phyloP scores from a whole-genome alignment of 2,797 vertebrate genomes.

The Coilia nasus region DNA sequence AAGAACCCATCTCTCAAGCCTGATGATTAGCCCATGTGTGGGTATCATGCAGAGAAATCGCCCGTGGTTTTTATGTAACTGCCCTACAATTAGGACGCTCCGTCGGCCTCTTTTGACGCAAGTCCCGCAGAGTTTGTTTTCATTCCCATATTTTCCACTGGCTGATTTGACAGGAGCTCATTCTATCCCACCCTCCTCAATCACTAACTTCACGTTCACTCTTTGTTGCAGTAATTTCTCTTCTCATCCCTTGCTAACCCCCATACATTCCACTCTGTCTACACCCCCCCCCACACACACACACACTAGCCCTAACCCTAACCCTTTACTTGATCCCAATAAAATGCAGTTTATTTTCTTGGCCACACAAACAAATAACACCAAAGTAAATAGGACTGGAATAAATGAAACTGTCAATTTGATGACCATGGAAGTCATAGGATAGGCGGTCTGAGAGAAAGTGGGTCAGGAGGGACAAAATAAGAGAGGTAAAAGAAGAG shows the following conservation, averaged over 20 bases:
- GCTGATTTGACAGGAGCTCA: constrained; percentile 64
- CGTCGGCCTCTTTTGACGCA: constrained; percentile 55
- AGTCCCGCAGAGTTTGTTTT: constrained; percentile 66
- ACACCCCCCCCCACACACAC: constrained; percentile 41
- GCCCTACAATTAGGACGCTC: constrained; percentile 31
- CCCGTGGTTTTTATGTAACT: constrained; percentile 25
- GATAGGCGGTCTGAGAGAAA: constrained; percentile 47
- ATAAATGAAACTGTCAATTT: constrained; percentile 58
- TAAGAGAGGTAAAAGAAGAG: not conserved
- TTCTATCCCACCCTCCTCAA: constrained; percentile 56
- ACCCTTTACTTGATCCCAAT: constrained; percentile 56
- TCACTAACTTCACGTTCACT: constrained; percentile 59
- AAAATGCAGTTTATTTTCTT: constrained; percentile 68
- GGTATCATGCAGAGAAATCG: constrained; percentile 7
- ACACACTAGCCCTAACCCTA: not conserved
- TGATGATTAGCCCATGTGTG: constrained; percentile 37
- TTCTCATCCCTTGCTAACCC: constrained; percentile 53
- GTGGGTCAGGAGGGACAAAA: constrained; percentile 29
- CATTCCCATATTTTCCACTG: constrained; percentile 67
- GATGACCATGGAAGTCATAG: constrained; percentile 55
- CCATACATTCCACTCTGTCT: constrained; percentile 49
- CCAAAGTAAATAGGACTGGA: constrained; percentile 54
- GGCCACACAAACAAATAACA: constrained; percentile 68
- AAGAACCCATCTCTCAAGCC: not conserved
- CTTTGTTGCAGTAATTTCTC: constrained; percentile 57